Conservation (phyloP, 2,888 invertebrate genomes). For the Mesorhabditis sp. region DNA sequence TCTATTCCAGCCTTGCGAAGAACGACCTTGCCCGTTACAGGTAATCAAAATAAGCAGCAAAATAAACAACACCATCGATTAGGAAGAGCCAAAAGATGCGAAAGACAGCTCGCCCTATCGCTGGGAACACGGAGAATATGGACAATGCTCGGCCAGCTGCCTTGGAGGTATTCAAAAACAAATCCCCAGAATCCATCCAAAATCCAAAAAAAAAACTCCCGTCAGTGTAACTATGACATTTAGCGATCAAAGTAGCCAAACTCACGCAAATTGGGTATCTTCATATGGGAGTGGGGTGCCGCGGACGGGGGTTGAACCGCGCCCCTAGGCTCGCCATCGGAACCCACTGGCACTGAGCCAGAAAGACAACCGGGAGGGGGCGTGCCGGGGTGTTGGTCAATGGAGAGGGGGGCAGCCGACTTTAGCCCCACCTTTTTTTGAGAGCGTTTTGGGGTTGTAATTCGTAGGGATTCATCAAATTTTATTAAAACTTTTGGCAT, state of each 20-base stretch:
- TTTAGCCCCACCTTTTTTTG: too few relatives aligned
- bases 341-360: not conserved
- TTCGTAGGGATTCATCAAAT: too few relatives aligned
- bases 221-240: conserved; percentile 44
- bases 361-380: not conserved
- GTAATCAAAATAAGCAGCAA: not conserved
- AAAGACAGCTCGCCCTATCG: conserved; percentile 24
- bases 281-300: conserved; percentile 20
- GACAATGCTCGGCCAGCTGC: conserved; percentile 88
- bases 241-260: conserved; percentile 36
- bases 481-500: too few relatives aligned
- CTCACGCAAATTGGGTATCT: conserved; percentile 32
- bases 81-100: conserved; percentile 29
- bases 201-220: conserved; percentile 7
- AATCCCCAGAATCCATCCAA: not conserved
- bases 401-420: too few relatives aligned
- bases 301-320: conserved; percentile 16
- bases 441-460: too few relatives aligned
- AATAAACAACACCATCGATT: not conserved
- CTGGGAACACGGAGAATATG: conserved; percentile 55
- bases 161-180: conserved; percentile 66
- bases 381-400: conserved; percentile 8
- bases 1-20: conserved; percentile 53
- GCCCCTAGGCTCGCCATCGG: conserved; percentile 2
- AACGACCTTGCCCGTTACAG: conserved; percentile 42